Base-by-base conservation (phyloP, 64 coral and sea anemone genomes). In the Trachythela sp. region DNA sequence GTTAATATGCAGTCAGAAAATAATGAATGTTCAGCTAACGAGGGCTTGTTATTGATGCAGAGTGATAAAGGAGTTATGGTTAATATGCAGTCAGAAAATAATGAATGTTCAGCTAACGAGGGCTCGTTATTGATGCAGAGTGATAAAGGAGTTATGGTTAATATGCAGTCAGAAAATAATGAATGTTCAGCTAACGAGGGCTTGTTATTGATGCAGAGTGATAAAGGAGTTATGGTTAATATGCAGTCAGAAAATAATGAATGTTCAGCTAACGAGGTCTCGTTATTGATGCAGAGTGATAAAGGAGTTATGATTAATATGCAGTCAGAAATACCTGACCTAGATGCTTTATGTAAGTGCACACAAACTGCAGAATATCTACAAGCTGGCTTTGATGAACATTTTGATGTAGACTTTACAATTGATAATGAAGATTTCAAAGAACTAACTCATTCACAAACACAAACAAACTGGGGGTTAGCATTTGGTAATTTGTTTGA, bases 361-460 rank as follows among this genome's bases (percentile, higher is more conserved):
- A 64, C 56, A 64, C 56, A 64, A 22, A 64, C 56, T n/a, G 56
- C 56, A 4, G 20, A 64, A 64, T 64, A n/a, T n/a, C 56, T 64
- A n/a, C 56, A 64, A 64, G 56, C 1, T 5, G 56, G 26, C 1
- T 35, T 39, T 80, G 75, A 80, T 80, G 75, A 80, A 36, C 0
- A 80, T 39, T 38, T 80, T 37, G 33, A 35, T 3, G 26, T 68
- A 14, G 59, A 68, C 59, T 68, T 68, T 31, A 68, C 59, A n/a
- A 68, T 80, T 35, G 75, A 80, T 39, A 80, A 68, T 68, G 59
- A 68, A 31, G 59, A 68, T n/a, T 68, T 68, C 59, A 68, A 80
- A 39, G 75, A 80, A 18, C 33, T 92, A n/a, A 95, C 50, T 84
- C 87, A 90, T 86, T 76, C 92, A 40, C 92, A 97, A 94, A 94